Conservation (phyloP, 2,797 vertebrate genomes). For the Avahi laniger region DNA sequence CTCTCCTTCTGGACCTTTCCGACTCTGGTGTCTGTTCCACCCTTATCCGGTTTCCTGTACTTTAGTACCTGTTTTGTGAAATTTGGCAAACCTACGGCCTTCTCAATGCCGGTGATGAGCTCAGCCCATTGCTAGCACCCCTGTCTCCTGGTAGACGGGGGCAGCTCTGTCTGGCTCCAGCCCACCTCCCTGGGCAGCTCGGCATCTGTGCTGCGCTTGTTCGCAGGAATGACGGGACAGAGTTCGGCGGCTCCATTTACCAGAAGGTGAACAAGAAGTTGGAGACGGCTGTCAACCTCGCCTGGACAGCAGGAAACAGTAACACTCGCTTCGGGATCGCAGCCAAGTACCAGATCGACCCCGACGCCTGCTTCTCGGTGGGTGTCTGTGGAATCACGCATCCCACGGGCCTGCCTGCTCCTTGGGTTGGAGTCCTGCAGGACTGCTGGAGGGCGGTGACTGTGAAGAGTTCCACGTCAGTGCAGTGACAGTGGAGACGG, state of each 20-base stretch:
- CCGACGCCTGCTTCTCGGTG: conserved; percentile 96
- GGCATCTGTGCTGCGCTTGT: conserved; percentile 48
- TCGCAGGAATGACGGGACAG: conserved; percentile 96
- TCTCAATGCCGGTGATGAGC: background rate
- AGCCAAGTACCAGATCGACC: conserved; percentile 97
- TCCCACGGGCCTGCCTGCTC: background rate
- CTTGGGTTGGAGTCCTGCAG: background rate
- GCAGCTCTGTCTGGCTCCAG: background rate
- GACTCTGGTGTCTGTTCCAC: background rate
- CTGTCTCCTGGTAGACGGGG: background rate
- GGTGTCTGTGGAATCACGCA: conserved; percentile 72
- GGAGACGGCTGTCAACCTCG: conserved; percentile 96
- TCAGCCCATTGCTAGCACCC: background rate
- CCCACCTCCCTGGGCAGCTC: background rate
- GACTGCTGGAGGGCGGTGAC: background rate
- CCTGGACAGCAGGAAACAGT: conserved; percentile 98
- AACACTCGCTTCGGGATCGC: conserved; percentile 99
- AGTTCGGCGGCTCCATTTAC: conserved; percentile 98
- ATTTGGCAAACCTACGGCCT: background rate
- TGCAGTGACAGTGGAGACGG: background rate
- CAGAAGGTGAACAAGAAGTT: conserved; percentile 98
- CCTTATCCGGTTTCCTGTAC: background rate
- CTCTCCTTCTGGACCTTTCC: background rate
- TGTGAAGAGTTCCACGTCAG: background rate
- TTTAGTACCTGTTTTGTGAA: background rate